Evolutionary conservation across 1,140 invertebrate species (phyloP).

Genomic region (Trichonephila inaurata): DNA sequence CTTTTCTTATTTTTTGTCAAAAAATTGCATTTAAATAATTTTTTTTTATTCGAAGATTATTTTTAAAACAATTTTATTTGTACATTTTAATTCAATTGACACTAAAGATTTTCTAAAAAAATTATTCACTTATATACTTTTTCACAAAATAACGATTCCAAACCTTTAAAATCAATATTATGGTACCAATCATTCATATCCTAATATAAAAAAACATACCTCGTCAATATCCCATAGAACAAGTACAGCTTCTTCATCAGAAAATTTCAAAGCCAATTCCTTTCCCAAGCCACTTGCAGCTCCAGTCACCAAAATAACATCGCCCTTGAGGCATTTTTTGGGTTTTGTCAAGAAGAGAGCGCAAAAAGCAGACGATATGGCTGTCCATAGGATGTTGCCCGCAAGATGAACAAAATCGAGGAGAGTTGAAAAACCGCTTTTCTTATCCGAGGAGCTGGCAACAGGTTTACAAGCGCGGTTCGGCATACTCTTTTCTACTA

Average conservation of each 20-base stretch:
- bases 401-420: not conserved
- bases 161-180: not conserved
- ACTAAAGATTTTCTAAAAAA: not conserved
- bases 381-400: not conserved
- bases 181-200: too few relatives aligned
- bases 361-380: not conserved
- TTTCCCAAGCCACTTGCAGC: slow-evolving; percentile 77
- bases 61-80: not conserved
- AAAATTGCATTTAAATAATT: too few relatives aligned
- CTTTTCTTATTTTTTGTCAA: too few relatives aligned
- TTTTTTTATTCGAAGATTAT: not conserved
- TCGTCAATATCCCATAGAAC: slow-evolving; percentile 83
- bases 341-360: not conserved
- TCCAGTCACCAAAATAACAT: slow-evolving; percentile 78
- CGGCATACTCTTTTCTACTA: not conserved
- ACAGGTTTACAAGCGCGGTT: not conserved
- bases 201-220: slow-evolving; percentile 78
- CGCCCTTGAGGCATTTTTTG: slow-evolving; percentile 62
- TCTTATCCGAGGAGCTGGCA: not conserved
- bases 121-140: not conserved
- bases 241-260: slow-evolving; percentile 77
- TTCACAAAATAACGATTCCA: not conserved
- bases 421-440: not conserved
- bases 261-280: slow-evolving; percentile 77
- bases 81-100: not conserved